Conservation (phyloP, 2,113 vertebrate genomes). For the Geococcyx californianus region DNA sequence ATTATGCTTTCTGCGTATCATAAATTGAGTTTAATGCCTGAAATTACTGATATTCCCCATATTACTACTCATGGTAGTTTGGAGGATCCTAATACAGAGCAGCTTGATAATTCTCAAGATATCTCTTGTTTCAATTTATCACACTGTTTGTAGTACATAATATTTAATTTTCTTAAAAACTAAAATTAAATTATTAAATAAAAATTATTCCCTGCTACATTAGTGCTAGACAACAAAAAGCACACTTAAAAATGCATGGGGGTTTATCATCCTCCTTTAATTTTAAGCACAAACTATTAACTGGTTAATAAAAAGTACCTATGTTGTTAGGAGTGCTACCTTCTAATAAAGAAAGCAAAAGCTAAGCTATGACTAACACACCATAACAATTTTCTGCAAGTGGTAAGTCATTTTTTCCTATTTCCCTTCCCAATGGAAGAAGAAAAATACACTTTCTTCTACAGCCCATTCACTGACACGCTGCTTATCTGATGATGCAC, state of each 20-base stretch:
- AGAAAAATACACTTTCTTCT: slow-evolving; percentile 3
- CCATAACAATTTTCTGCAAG: slow-evolving; percentile 6
- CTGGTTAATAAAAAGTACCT: background rate
- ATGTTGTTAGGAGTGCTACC: background rate
- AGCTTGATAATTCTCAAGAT: background rate
- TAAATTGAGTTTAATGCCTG: background rate
- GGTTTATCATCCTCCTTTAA: background rate
- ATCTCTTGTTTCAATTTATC: background rate
- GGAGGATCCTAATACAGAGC: background rate
- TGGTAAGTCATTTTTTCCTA: slow-evolving; percentile 8
- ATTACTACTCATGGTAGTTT: background rate
- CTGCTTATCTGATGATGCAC: slow-evolving; percentile 32
- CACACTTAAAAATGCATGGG: background rate
- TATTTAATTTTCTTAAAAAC: background rate
- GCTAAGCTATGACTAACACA: background rate
- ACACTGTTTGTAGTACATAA: background rate
- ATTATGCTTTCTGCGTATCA: background rate
- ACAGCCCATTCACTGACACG: background rate
- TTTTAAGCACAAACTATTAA: background rate
- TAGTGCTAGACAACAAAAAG: background rate
- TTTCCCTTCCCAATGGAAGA: slow-evolving; percentile 11
- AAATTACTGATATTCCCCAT: background rate
- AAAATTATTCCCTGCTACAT: background rate
- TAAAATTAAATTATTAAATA: background rate
- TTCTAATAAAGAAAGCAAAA: slow-evolving; percentile 3